Percentiles rank a stretch among this genome's conserved stretches.
phyloP scores from a whole-genome alignment of 2,113 vertebrate species.

The Rattus rattus region DNA sequence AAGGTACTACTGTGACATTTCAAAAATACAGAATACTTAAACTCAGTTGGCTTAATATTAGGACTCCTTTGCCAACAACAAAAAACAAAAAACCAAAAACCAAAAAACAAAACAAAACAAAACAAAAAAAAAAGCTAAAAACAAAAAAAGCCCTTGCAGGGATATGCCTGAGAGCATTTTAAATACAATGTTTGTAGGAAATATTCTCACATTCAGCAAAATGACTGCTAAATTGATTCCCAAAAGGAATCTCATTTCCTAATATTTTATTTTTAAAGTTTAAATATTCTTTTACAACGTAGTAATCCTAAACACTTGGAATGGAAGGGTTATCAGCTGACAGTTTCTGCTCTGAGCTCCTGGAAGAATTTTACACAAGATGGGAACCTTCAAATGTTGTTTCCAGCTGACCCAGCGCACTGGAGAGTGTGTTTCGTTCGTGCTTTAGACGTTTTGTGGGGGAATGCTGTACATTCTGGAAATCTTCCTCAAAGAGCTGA shows the following conservation, averaged over 20 bases:
- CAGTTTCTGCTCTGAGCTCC: constrained; percentile 48
- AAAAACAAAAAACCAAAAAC: constrained; percentile 26
- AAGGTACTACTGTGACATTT: constrained; percentile 81
- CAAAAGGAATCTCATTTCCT: constrained; percentile 45
- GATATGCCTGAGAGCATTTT: not conserved
- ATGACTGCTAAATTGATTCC: constrained; percentile 30
- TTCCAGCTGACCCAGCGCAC: constrained; percentile 9
- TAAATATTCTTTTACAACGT: constrained; percentile 21
- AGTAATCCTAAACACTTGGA: constrained; percentile 20
- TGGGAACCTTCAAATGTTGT: constrained; percentile 54
- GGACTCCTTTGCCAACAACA: constrained; percentile 33
- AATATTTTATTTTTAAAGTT: constrained; percentile 17
- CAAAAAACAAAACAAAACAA: not conserved
- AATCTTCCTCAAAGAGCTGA: constrained; percentile 41
- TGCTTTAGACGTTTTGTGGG: constrained; percentile 78
- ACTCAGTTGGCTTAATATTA: constrained; percentile 43
- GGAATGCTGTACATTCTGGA: constrained; percentile 17
- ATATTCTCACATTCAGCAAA: constrained; percentile 40
- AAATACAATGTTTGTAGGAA: constrained; percentile 6
- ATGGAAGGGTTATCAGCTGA: constrained; percentile 35
- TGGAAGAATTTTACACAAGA: constrained; percentile 52
- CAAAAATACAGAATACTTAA: constrained; percentile 68
- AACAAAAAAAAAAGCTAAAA: constrained; percentile 31
- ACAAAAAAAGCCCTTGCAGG: constrained; percentile 41
- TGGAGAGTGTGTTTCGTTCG: constrained; percentile 71